Evolutionary conservation across 2,113 vertebrate species (phyloP), one percentile per base, ranked within the genome.

Genomic region (Anarhynchus alexandrinus): DNA sequence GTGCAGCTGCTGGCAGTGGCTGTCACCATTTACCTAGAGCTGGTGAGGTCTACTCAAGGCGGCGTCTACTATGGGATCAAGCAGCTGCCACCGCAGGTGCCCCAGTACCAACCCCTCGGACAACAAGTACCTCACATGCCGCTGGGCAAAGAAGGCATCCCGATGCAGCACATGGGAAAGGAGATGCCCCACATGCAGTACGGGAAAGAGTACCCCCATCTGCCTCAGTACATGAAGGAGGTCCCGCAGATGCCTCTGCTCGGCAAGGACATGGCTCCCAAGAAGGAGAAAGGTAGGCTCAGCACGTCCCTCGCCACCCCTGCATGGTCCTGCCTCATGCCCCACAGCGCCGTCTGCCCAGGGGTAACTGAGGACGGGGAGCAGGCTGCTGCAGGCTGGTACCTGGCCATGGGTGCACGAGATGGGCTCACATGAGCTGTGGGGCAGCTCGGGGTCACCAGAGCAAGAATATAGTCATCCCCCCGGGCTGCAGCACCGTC

Each of bases 171-270:
- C 95, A 97, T 97, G 82, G 99, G 98, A 97, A 99, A 99, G 97
- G 99, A 99, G 86, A 57, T 98, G 76, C 98, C 99, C 51, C 99
- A 99, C 58, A 97, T 99, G 97, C 98, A 98, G 26, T 99, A 99
- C 2, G 98, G 98, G 79, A 99, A 99, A 71, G 98, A 99, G 84
- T 99, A 99, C 90, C 98, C 99, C 65, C 97, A 98, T 10, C 92
- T 99, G 79, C 99, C 99, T 79, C 99, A 99, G 26, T 99, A 99
- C 97, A 98, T 98, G 97, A 99, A 99, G 97, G 99, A 99, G 79
- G 93, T 99, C 17, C 99, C 99, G 2, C 99, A 99, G 71, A 97
- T 98, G 84, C 99, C 99, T 47, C 97, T 99, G 96, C 98, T 99
- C 9, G 98, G 99, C 96, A 99, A 99, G 96, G 99, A 99, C 38